Evolutionary conservation across 2,113 vertebrate genomes (phyloP).

Genomic region (Phodopus roborovskii): DNA sequence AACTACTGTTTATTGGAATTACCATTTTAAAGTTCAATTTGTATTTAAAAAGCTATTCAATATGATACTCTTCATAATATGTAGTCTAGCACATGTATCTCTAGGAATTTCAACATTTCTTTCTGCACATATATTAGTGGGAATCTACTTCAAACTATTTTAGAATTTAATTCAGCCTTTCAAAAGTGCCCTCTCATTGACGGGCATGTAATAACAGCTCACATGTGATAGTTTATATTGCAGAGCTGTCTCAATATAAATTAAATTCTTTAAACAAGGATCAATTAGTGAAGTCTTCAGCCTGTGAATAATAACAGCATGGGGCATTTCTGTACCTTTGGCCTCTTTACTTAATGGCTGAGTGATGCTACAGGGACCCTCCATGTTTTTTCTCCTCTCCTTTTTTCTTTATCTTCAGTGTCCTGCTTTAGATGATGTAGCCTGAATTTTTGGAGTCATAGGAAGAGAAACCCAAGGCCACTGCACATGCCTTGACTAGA

Average conservation of each 20-base stretch:
- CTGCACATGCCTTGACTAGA: neutral
- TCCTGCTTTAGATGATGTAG: neutral
- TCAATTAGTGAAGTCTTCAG: neutral
- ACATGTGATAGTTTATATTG: constrained; percentile 30
- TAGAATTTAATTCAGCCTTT: constrained; percentile 27
- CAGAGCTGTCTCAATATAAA: constrained; percentile 12
- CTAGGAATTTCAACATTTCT: neutral
- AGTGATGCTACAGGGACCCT: rapidly evolving
- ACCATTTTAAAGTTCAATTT: constrained; percentile 61
- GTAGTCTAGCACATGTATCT: neutral
- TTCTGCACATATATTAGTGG: neutral
- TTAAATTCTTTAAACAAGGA: neutral
- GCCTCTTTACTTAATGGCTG: neutral
- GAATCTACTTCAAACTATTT: constrained; percentile 26
- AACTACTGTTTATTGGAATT: constrained; percentile 71
- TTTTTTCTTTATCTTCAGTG: too few species aligned
- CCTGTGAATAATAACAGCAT: neutral
- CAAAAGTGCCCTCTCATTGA: neutral
- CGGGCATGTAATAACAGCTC: neutral
- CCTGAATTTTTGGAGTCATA: neutral
- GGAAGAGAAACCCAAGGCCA: neutral
- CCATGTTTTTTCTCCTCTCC: rapidly evolving
- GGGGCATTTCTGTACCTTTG: neutral
- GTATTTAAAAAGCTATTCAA: constrained; percentile 64
- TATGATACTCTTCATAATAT: neutral